Percentiles rank a stretch among this genome's conserved stretches.
phyloP scores from a whole-genome alignment of 2,888 invertebrate species.

The Bedellia somnulentella region DNA sequence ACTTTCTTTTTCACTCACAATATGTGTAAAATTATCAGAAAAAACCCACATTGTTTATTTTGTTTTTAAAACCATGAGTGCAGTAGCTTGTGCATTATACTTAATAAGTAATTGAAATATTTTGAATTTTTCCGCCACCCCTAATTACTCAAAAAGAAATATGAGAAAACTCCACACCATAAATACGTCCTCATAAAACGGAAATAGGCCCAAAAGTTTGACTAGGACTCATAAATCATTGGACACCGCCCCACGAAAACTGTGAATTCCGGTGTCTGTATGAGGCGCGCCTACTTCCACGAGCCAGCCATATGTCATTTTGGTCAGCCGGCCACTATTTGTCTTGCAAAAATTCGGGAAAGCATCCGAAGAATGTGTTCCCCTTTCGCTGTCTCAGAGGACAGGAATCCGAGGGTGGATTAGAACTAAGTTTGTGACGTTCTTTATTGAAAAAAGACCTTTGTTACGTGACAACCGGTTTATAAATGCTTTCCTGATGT shows the following conservation, averaged over 20 bases:
- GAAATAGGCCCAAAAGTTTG: slow-evolving; percentile 18
- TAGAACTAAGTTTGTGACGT: no score
- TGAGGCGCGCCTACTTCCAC: slow-evolving; percentile 22
- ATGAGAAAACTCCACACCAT: slow-evolving; percentile 20
- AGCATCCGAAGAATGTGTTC: slow-evolving; percentile 37
- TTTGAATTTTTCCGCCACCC: no score
- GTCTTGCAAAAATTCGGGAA: slow-evolving; percentile 53
- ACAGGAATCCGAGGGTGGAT: no score
- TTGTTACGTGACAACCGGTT: no score
- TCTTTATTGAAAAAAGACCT: no score
- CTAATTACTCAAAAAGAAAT: no score
- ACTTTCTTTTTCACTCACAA: no score
- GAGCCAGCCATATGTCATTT: slow-evolving; percentile 43
- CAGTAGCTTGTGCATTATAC: no score
- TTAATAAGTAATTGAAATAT: no score
- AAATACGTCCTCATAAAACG: slow-evolving; percentile 36
- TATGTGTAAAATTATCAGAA: no score
- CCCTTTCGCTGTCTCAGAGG: slow-evolving; percentile 19
- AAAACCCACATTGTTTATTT: no score
- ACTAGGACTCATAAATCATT: slow-evolving; percentile 21
- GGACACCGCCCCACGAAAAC: slow-evolving; percentile 17
- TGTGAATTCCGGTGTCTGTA: slow-evolving; percentile 35
- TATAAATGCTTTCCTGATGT: background rate
- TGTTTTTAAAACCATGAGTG: no score
- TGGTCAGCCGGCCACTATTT: slow-evolving; percentile 43